Evolutionary conservation across 2,888 invertebrate genomes (phyloP).

Genomic region (Corbicula japonica): DNA sequence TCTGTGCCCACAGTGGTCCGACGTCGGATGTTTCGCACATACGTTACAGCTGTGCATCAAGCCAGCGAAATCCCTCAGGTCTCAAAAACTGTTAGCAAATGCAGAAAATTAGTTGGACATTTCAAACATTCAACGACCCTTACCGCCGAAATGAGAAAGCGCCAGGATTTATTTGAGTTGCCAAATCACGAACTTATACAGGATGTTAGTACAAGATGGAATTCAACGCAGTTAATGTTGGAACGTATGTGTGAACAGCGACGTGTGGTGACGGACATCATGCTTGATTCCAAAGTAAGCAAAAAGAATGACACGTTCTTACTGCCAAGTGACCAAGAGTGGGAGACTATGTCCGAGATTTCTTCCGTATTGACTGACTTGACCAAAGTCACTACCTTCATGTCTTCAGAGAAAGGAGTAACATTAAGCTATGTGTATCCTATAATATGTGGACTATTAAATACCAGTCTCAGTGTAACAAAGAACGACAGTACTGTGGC

Average conservation of each 20-base stretch:
- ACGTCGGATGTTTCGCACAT: constrained; percentile 32
- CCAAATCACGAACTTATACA: constrained; percentile 35
- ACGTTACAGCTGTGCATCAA: constrained; percentile 48
- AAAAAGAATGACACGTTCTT: constrained; percentile 24
- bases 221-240: constrained; percentile 39
- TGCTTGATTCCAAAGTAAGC: constrained; percentile 28
- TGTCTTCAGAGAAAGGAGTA: constrained; percentile 26
- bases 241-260: no score
- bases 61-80: constrained; percentile 33
- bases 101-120: constrained; percentile 46
- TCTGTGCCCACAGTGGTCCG: constrained; percentile 26
- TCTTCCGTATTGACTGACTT: constrained; percentile 20
- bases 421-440: constrained; percentile 24
- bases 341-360: constrained; percentile 18
- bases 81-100: constrained; percentile 7
- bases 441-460: constrained; percentile 28
- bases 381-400: constrained; percentile 27
- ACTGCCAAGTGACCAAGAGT: constrained; percentile 26
- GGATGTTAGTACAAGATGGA: constrained; percentile 50
- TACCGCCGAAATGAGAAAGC: constrained; percentile 27
- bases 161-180: constrained; percentile 18
- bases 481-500: constrained; percentile 8
- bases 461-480: neutral
- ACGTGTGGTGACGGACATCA: constrained; percentile 28
- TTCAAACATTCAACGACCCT: constrained; percentile 51